Evolutionary conservation across 2,113 vertebrate genomes (phyloP).

Genomic region (Spermophilus dauricus): DNA sequence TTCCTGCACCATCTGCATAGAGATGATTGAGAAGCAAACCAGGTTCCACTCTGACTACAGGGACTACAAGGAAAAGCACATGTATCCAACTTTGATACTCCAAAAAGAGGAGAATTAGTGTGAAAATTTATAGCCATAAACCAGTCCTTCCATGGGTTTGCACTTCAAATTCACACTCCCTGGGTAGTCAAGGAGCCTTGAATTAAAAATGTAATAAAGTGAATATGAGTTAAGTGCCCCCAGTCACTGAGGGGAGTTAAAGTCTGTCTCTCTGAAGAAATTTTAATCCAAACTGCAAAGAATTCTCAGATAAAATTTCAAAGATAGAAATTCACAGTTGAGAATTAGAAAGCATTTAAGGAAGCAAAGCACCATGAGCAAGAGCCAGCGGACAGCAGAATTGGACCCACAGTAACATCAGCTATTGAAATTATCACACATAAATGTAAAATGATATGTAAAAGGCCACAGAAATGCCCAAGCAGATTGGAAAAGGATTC

Average conservation of each 20-base stretch:
- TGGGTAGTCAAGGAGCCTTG: neutral
- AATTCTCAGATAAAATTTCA: neutral
- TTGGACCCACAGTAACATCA: neutral
- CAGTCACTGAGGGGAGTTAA: neutral
- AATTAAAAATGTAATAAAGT: constrained; percentile 14
- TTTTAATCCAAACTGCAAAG: neutral
- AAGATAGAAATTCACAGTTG: neutral
- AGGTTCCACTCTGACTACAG: neutral
- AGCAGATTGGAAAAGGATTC: neutral
- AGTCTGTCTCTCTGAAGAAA: neutral
- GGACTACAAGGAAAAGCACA: neutral
- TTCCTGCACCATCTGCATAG: neutral
- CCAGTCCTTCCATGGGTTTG: neutral
- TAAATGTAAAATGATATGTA: neutral
- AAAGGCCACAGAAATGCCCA: neutral
- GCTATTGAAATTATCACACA: neutral
- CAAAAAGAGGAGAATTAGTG: neutral
- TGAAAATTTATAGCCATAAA: constrained; percentile 6
- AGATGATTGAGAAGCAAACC: neutral
- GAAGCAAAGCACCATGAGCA: neutral
- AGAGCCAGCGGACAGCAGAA: neutral
- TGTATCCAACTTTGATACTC: neutral
- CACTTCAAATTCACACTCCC: neutral
- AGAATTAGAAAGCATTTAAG: neutral
- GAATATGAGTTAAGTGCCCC: neutral